Evolutionary conservation across 1,140 invertebrate genomes (phyloP), one percentile per base, ranked within the genome.

Genomic region (Bombus superbus): DNA sequence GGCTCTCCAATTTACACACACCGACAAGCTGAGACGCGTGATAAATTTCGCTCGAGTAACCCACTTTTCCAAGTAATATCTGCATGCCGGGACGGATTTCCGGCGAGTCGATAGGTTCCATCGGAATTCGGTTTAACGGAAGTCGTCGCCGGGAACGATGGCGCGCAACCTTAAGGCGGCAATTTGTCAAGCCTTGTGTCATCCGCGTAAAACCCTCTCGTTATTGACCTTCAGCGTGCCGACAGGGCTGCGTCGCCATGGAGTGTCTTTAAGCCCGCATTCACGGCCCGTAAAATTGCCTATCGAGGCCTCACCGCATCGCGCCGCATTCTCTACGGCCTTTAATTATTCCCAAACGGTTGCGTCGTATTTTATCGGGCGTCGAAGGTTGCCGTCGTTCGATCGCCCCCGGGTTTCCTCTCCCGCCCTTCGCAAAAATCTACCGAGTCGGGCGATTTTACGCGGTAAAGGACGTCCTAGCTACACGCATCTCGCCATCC

Each of bases 211-310:
- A 89, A 69, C 85, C 73, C 72, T 66, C 81, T 87, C 66, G 78
- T 87, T 90, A 90, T 87, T 89, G 89, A 90, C 85, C 77, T 89
- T 87, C 78, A 69, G 25, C 66, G 82, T 53, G 75, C 5, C 87
- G 66, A 69, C 59, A n/a, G n/a, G 77, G 28, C 22, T 25, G 13
- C 64, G 47, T 28, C 28, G 42, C 35, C 35, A 15, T 79, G 11
- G 38, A 59, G 64, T 62, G 64, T 62, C 89, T 77, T 73, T 83
- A 88, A 90, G 73, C 83, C 83, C 81, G 76, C 66, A 64, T 90
- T 90, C 80, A 88, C 77, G 72, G 84, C 83, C 77, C 72, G 78
- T 86, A 80, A 81, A 90, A 90, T 90, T 90, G 81, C 89, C 86
- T 90, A 72, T 86, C 86, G 85, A 83, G 72, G 80, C 62, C 40